Percentiles rank a stretch among this genome's conserved stretches.
Evolutionary conservation across 2,888 invertebrate species (phyloP).

Genomic region (Troides aeacus): DNA sequence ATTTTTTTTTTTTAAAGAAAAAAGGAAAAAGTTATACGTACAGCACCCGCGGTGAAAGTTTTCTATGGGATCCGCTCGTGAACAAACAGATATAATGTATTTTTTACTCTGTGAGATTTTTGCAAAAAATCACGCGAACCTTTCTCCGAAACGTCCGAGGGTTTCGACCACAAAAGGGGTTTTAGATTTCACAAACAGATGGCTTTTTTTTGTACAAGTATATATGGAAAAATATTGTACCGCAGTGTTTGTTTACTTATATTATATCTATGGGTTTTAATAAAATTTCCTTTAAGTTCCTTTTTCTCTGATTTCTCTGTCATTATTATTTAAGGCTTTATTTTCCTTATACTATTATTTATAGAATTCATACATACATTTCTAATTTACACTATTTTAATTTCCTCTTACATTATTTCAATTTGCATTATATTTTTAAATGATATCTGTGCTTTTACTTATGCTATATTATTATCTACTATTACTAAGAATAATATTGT

Average conservation of each 20-base stretch:
- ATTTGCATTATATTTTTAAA: no score
- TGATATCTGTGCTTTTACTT: no score
- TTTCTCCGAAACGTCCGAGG: slow-evolving; percentile 56
- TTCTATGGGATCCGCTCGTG: slow-evolving; percentile 38
- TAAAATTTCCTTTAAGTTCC: not conserved
- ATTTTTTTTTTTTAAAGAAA: slow-evolving; percentile 42
- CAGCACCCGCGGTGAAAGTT: slow-evolving; percentile 63
- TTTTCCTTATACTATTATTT: no score
- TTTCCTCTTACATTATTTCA: no score
- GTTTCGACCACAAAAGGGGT: slow-evolving; percentile 68
- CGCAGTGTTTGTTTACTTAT: slow-evolving; percentile 14
- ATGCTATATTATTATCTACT: no score
- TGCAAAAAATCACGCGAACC: slow-evolving; percentile 53
- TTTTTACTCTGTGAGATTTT: slow-evolving; percentile 48
- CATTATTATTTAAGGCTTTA: not conserved
- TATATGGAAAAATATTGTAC: slow-evolving; percentile 33
- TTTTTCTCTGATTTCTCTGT: not conserved
- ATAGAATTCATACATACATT: no score
- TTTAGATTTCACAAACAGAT: slow-evolving; percentile 71
- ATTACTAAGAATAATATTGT: no score
- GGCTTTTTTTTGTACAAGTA: slow-evolving; percentile 37
- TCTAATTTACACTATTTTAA: no score
- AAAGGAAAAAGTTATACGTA: slow-evolving; percentile 39
- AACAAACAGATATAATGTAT: slow-evolving; percentile 57
- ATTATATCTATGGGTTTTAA: slow-evolving; percentile 6